Evolutionary conservation across 2,113 vertebrate genomes (phyloP), one percentile per base, ranked within the genome.

Genomic region (Physeter macrocephalus): DNA sequence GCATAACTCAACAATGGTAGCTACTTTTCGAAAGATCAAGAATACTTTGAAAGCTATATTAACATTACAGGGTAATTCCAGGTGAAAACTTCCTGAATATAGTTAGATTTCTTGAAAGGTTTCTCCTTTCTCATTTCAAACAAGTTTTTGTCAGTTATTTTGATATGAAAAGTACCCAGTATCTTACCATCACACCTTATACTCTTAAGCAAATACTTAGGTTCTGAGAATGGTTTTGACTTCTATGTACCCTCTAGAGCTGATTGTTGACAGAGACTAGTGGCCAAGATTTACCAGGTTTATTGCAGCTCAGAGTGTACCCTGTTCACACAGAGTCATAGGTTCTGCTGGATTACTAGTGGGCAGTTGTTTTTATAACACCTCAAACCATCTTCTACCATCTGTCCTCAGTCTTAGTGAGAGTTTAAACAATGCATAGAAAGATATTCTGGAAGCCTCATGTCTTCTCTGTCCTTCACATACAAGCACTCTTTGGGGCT

Each of bases 1-100:
- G 6, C 18, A 90, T 82, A 77, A 85, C 41, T 94, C 69, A 83
- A 95, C 29, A 90, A 93, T 23, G 31, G 39, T 4, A 74, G 39
- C 27, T 86, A 64, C 18, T 96, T 92, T 97, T 87, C 39, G 46
- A 95, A 93, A 95, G 21, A 52, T 54, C 39, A 81, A 84, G 64
- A 84, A 46, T 78, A 66, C 6, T 41, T 90, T 69, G 15, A n/a
- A 80, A 97, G 11, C 13, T 39, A 36, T 66, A 36, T 34, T 75
- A 59, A 81, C 77, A 84, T 90, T 18, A 90, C 20, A 83, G 13
- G 11, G 2, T 4, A 94, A 61, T 92, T 61, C 49, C 34, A 90
- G 25, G 62, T 27, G 39, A 90, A 88, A 83, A 41, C 6, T 74
- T 89, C 11, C 17, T 85, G 23, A 81, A 88, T 66, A 41, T 41